A percentile compares a stretch with the other conserved stretches of the same genome.
Evolutionary conservation across 2,113 vertebrate species (phyloP).

Genomic region (Gymnobelideus leadbeateri): DNA sequence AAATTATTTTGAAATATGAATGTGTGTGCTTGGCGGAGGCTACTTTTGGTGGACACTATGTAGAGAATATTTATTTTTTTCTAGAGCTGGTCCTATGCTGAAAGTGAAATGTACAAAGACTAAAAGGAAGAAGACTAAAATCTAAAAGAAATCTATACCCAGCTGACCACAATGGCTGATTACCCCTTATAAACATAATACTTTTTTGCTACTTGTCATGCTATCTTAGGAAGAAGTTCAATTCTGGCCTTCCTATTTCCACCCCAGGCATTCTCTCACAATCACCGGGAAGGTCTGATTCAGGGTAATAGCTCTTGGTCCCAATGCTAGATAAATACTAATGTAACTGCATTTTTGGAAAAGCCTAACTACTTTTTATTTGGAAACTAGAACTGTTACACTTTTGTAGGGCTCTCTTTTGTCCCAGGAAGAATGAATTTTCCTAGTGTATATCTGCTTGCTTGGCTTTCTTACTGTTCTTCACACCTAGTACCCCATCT

Average conservation of each 20-base stretch:
- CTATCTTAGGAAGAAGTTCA: not conserved
- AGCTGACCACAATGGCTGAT: not conserved
- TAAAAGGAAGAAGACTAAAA: too few species aligned
- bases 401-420: not conserved
- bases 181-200: not conserved
- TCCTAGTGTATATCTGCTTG: not conserved
- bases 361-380: not conserved
- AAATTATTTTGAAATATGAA: not conserved
- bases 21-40: not conserved
- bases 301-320: not conserved
- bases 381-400: not conserved
- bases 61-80: too few species aligned
- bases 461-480: not conserved
- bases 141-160: not conserved
- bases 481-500: not conserved
- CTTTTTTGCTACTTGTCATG: not conserved
- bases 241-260: not conserved
- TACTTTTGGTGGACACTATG: not conserved
- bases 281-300: not conserved
- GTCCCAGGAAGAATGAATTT: not conserved
- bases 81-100: too few species aligned
- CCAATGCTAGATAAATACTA: not conserved
- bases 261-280: not conserved
- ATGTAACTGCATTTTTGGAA: not conserved
- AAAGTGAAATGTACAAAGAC: not conserved